Evolutionary conservation across 2,888 invertebrate species (phyloP), one percentile per base, ranked within the genome.

Genomic region (Conomelus anceps): DNA sequence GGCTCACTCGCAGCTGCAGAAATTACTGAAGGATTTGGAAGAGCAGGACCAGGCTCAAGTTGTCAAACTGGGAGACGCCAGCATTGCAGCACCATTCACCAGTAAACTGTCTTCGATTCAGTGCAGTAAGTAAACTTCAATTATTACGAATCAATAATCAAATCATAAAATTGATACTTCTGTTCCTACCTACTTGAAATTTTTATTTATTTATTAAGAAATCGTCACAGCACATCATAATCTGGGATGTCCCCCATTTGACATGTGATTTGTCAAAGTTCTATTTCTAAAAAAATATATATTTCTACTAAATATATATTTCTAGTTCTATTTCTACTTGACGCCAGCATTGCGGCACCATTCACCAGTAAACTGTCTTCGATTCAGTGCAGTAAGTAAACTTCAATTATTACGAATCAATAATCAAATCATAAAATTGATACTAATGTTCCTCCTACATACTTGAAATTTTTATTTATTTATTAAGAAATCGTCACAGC

Each of bases 71-170:
- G 99, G 99, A 1, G 99, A 99, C 94, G 99, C 99, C 1, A 99
- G 98, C 92, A 99, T 99, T 90, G 99, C 99, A 0, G 99, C 99
- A 3, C 99, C 99, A 0, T 99, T 99, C 93, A 99, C 99, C 0
- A 99, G 99, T 92, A 98, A 98, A 93, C 95, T 98, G 90, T 98
- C 99, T 9, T 99, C 99, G 84, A 98, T 99, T 93, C 95, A 97
- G 92, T 98, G 99, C 94, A 98, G 98, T 98, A 94, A 95, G 97
- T 95, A 87, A 89, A 89, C 89, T 89, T 84, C 87, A 86, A 87
- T 86, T 85, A 26, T 26, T n/a, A 26, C 11, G 4, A 11, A 26
- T 26, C 26, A 26, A 26, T 26, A 26, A 7, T 26, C 11, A 86
- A 22, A 29, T 26, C 24, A 4, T 29, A 88, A 88, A 20, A 87